Conservation (phyloP, 2,113 vertebrate species). For the Probosciger aterrimus region DNA sequence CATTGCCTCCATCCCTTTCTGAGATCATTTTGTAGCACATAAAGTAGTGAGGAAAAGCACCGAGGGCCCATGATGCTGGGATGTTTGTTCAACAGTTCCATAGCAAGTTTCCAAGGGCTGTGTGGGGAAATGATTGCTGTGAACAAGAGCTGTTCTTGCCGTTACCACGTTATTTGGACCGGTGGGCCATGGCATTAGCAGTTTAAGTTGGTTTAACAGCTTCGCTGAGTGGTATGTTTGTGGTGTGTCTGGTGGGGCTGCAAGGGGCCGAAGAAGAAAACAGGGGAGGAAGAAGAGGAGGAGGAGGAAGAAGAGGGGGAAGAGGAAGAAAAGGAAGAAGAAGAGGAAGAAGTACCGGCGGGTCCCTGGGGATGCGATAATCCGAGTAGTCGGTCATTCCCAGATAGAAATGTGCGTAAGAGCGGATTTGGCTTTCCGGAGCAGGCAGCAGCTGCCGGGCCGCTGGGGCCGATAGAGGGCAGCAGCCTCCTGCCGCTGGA, state of each 20-base stretch:
- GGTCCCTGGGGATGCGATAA: background rate
- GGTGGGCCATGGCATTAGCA: background rate
- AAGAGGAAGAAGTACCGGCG: background rate
- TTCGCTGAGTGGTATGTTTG: background rate
- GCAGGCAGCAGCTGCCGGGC: background rate
- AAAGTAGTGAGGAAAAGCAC: background rate
- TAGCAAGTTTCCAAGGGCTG: conserved; percentile 39
- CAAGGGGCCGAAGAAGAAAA: background rate
- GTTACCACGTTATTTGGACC: background rate
- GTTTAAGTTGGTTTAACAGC: background rate
- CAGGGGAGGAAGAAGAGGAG: background rate
- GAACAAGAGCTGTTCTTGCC: background rate
- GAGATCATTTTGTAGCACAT: background rate
- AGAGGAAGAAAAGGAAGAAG: background rate
- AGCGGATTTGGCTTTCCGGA: background rate
- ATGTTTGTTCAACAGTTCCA: conserved; percentile 20
- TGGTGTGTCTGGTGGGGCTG: background rate
- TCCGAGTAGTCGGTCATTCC: background rate
- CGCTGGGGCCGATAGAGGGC: conserved; percentile 82
- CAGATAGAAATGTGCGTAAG: background rate
- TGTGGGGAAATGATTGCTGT: background rate
- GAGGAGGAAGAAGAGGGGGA: no score
- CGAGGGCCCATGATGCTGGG: background rate
- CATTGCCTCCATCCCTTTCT: background rate
- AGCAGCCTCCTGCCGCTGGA: conserved; percentile 77